Evolutionary conservation across 2,888 invertebrate genomes (phyloP).

Genomic region (Sicus ferrugineus): DNA sequence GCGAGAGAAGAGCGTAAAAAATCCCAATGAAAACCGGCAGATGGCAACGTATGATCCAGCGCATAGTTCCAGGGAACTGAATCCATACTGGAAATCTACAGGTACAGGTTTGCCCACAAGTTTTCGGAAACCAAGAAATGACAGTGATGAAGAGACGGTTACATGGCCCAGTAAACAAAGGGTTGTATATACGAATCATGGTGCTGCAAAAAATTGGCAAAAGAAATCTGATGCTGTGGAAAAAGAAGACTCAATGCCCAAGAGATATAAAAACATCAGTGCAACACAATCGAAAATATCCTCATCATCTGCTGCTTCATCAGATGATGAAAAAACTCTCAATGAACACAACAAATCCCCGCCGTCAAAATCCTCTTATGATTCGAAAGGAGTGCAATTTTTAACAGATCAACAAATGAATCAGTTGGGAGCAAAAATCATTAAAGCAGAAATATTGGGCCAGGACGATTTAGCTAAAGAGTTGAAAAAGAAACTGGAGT

Average conservation of each 20-base stretch:
- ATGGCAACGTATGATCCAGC: conserved; percentile 74
- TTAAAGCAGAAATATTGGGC: conserved; percentile 95
- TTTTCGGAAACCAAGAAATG: conserved; percentile 62
- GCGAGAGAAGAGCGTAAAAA: conserved; percentile 63
- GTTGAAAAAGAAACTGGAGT: conserved; percentile 78
- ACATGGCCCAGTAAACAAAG: conserved; percentile 11
- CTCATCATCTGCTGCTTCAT: not conserved
- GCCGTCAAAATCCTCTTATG: conserved; percentile 17
- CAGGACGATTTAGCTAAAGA: conserved; percentile 74
- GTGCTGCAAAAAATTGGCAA: conserved; percentile 39
- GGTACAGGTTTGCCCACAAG: conserved; percentile 83
- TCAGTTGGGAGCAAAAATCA: conserved; percentile 84
- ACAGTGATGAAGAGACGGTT: conserved; percentile 49
- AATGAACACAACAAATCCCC: not conserved
- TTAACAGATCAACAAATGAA: conserved; percentile 87
- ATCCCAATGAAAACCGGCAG: conserved; percentile 66
- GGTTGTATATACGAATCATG: conserved; percentile 27
- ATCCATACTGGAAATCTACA: conserved; percentile 92
- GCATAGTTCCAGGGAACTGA: conserved; percentile 79
- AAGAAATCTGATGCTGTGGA: conserved; percentile 25
- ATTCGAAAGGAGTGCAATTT: conserved; percentile 51
- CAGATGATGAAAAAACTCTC: not conserved
- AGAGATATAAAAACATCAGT: not conserved
- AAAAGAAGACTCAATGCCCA: not conserved
- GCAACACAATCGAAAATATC: too few relatives aligned